Base-by-base conservation (phyloP, 2,113 vertebrate species). In the Cygnus buccinator region DNA sequence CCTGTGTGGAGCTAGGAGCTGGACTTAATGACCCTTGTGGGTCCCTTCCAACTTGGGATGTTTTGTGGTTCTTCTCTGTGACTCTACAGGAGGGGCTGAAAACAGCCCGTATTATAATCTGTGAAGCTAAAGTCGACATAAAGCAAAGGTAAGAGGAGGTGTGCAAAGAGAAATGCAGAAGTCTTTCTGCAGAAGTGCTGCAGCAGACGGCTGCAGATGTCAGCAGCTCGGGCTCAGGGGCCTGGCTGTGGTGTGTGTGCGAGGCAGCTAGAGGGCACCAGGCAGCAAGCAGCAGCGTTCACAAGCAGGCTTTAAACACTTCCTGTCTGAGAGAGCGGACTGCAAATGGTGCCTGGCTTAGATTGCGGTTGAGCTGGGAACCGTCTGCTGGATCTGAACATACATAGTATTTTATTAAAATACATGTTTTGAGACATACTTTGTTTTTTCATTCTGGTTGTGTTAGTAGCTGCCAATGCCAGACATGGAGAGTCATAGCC, bases 321-420 rank as follows among this genome's bases (percentile, higher is more conserved):
- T 19, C 21, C 20, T 48, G 20, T 6, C 22, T 4, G 4, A 8
- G 25, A 11, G 11, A 6, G 29, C 0, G 0, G 35, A 2, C 25
- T 57, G 73, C 41, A 20, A 9, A 23, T 29, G 71, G 12, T 67
- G 44, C 3, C 46, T 8, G 62, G 50, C 13, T 39, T 48, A 57
- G 44, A 4, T 6, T 52, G 55, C 10, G 5, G 17, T 8, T 57
- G 70, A 37, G 28, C 23, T 33, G 62, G 35, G 52, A 58, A 26
- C 72, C 33, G 3, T 3, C 33, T n/a, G 35, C 58, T 52, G 25
- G 44, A 33, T 29, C 22, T 3, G 13, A 84, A 25, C 11, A n/a
- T 48, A 19, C 37, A 5, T 19, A 22, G 18, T 41, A 6, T 80
- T 79, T 77, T 80, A 73, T 68, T 70, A 10, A 68, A 59, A 6